Conservation (phyloP, 2,888 invertebrate species). For the Athrips mouffetella region DNA sequence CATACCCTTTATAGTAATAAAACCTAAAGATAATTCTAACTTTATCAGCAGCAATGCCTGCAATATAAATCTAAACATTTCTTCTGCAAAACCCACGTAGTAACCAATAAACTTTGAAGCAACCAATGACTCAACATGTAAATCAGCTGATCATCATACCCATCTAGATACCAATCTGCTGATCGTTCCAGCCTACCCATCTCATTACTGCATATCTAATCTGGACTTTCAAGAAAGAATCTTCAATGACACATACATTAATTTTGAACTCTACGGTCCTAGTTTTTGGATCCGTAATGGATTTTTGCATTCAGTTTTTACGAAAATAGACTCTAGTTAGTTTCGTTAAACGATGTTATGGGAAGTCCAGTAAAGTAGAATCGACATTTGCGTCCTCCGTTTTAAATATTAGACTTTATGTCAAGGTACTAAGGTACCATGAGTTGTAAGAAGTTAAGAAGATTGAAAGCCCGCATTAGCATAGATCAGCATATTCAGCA, state of each 20-base stretch:
- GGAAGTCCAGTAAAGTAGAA: background rate
- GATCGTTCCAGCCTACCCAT: conserved; percentile 20
- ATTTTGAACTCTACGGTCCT: background rate
- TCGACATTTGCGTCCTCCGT: background rate
- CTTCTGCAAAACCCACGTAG: too few relatives aligned
- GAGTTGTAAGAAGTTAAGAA: conserved; percentile 22
- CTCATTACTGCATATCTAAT: conserved; percentile 30
- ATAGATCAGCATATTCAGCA: conserved; percentile 46
- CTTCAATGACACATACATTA: conserved; percentile 20
- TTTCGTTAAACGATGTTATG: background rate
- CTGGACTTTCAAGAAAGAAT: conserved; percentile 25
- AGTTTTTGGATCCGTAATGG: too few relatives aligned
- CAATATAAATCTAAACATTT: too few relatives aligned
- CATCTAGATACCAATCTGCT: conserved; percentile 4
- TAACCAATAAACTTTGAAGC: background rate
- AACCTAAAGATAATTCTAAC: too few relatives aligned
- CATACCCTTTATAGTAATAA: too few relatives aligned
- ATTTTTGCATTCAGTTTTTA: too few relatives aligned
- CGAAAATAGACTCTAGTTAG: too few relatives aligned
- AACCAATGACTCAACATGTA: background rate
- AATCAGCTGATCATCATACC: conserved; percentile 6
- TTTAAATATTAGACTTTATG: background rate
- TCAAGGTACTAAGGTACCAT: background rate
- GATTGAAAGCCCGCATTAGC: conserved; percentile 40
- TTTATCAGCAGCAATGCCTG: too few relatives aligned